Evolutionary conservation across 2,888 invertebrate species (phyloP), one percentile per base, ranked within the genome.

Genomic region (Plebejus melissa): DNA sequence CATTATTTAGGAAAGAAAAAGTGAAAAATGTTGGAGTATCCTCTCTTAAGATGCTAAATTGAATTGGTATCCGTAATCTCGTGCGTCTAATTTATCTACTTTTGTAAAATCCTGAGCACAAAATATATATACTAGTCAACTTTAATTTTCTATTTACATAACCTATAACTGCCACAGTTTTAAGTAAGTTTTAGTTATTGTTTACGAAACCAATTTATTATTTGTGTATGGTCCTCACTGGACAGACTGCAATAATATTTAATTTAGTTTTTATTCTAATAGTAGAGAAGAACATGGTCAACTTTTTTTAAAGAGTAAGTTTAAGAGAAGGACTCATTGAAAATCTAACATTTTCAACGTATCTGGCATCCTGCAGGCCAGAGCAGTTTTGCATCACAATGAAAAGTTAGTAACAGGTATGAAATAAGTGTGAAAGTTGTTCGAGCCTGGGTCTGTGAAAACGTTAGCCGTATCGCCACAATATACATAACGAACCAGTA

Each of bases 391-490:
- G 13, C 65, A 32, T 65, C 11, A 65, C 65, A 65, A 36, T 65
- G 65, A 16, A 65, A 65, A 65, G 32, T 65, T 65, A 36, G 65
- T 65, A 65, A 36, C 65, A 32, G 65, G 65, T 65, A 65, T 32
- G 65, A 65, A 65, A 65, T 32, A 65, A 65, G 32, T 13, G 9
- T 65, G 32, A 65, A 65, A 65, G 32, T 65, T 65, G 13, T 65
- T 65, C 13, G 32, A 65, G 65, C 65, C 65, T 36, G 65, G 32
- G 32, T 65, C 65, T 65, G 65, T 65, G 65, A 65, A 65, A 65
- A 65, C 16, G 32, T 65, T 16, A 36, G 65, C 65, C 65, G 65
- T 28, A 65, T 65, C 9, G 2, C 46, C 46, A 46, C 9, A 46
- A 46, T 46, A 46, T 9, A 46, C 46, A 46, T 0, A 46, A 11